These are phyloP conservation scores for Lithophane socia DNA, from an alignment of 2,888 invertebrate species.

Conservation along the genomic window DNA sequence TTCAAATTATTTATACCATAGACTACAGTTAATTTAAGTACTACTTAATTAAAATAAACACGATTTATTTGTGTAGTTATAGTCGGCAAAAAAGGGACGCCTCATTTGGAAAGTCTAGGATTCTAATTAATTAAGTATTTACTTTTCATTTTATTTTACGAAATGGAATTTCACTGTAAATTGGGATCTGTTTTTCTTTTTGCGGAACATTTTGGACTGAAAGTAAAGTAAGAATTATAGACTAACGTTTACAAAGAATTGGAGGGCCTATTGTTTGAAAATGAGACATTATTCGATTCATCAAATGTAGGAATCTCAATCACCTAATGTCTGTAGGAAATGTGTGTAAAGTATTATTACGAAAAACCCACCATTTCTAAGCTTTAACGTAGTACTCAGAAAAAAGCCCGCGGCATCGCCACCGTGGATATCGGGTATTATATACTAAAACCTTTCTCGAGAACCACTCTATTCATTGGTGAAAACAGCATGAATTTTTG, in stretches of 20 bases:
- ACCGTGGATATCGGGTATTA: no score
- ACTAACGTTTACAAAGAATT: neutral
- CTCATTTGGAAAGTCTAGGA: conserved; percentile 31
- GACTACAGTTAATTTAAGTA: conserved; percentile 6
- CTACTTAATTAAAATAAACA: conserved; percentile 44
- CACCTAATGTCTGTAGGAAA: neutral
- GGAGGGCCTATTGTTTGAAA: neutral
- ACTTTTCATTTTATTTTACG: conserved; percentile 37
- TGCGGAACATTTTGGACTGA: neutral
- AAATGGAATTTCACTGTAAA: conserved; percentile 26
- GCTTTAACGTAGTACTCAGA: no score
- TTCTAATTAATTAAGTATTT: conserved; percentile 44
- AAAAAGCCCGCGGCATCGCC: no score
- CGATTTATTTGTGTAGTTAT: conserved; percentile 9
- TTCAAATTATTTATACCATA: conserved; percentile 15
- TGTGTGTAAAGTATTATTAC: no score
- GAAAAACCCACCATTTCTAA: no score
- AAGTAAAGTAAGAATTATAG: neutral
- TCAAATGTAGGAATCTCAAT: neutral
- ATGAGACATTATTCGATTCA: no score
- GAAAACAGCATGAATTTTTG: no score
- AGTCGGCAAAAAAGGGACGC: conserved; percentile 22
- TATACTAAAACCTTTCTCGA: no score
- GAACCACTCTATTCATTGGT: no score
- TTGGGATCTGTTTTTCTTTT: conserved; percentile 15